phyloP scores from a whole-genome alignment of 2,888 invertebrate species.

The Tenthredo notha region DNA sequence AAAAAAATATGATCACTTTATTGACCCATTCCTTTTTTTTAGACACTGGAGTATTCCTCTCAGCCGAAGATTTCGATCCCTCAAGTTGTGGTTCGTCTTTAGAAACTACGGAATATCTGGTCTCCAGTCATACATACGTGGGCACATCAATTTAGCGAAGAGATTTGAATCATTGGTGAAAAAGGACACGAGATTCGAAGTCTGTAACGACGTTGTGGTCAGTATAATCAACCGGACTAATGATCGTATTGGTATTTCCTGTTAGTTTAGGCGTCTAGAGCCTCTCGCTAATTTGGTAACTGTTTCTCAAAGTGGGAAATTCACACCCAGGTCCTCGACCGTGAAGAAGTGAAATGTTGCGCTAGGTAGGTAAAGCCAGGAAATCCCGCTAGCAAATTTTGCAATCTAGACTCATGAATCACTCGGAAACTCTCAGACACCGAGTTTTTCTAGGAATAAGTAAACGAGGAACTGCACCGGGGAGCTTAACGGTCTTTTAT shows the following conservation, averaged over 20 bases:
- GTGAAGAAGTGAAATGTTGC: not conserved
- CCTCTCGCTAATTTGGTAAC: not conserved
- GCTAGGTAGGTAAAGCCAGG: not conserved
- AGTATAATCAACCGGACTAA: constrained; percentile 64
- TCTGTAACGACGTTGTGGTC: constrained; percentile 95
- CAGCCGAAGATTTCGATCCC: constrained; percentile 95
- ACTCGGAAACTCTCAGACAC: not conserved
- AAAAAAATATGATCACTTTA: constrained; percentile 49
- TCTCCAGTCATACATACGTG: constrained; percentile 94
- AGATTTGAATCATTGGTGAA: constrained; percentile 90
- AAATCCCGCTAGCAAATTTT: too few relatives aligned
- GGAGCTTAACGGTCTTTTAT: not conserved
- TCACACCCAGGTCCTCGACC: not conserved
- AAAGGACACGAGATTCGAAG: constrained; percentile 92
- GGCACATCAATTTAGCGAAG: constrained; percentile 94
- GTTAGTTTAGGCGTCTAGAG: not conserved
- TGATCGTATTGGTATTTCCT: not conserved
- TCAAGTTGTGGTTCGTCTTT: constrained; percentile 99
- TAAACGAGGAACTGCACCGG: not conserved
- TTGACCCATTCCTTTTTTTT: not conserved
- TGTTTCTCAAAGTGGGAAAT: not conserved
- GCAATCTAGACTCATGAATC: not conserved
- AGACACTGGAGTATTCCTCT: constrained; percentile 99
- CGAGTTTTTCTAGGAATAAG: not conserved
- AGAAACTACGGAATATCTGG: constrained; percentile 96